Evolutionary conservation across 2,888 invertebrate genomes (phyloP), one percentile per base, ranked within the genome.

Genomic region (Cremastobaeus sp.): DNA sequence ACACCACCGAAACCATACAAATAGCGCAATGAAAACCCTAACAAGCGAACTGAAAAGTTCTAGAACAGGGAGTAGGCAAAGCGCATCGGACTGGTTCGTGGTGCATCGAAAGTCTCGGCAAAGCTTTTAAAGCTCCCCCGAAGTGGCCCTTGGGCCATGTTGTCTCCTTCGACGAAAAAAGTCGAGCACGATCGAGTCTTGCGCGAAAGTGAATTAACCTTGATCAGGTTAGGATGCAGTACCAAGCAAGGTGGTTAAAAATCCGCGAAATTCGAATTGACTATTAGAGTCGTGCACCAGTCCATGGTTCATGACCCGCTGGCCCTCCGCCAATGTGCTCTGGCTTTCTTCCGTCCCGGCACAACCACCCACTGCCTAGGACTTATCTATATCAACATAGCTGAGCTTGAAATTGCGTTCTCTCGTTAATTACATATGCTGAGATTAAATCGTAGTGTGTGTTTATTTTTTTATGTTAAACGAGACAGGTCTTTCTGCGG

Each of bases 241-340:
- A 12, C 1, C 35, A 14, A 11, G 8, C 11, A 11, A n/a, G 14
- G 6, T 8, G 6, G 6, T 32, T 20, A 30, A 32, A 43, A 41
- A 43, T 41, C 43, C 18, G 18, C 18, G 20, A 55, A 54, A 35
- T 37, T 39, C 39, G 39, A 39, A 28, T 50, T 50, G 14, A 34
- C 30, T 6, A 15, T 35, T 50, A 11, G 25, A 50, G 15, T 43
- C 32, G 21, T 14, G 12, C 17, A 25, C 25, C 25, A 34, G 60
- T 62, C 78, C n/a, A n/a, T 79, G 76, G 76, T 81, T 78, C 74
- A 81, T 70, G 77, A 78, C 60, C 28, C 18, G 11, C 62, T 81
- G 80, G 80, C 81, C 25, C 21, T 37, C 39, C 18, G 76, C 79
- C 82, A 81, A 75, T 41, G 37, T 48, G 48, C 20, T 25, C 17